These are phyloP conservation scores for Rhodophaea formosa DNA, from an alignment of 2,888 invertebrate genomes.

Conservation along the genomic window DNA sequence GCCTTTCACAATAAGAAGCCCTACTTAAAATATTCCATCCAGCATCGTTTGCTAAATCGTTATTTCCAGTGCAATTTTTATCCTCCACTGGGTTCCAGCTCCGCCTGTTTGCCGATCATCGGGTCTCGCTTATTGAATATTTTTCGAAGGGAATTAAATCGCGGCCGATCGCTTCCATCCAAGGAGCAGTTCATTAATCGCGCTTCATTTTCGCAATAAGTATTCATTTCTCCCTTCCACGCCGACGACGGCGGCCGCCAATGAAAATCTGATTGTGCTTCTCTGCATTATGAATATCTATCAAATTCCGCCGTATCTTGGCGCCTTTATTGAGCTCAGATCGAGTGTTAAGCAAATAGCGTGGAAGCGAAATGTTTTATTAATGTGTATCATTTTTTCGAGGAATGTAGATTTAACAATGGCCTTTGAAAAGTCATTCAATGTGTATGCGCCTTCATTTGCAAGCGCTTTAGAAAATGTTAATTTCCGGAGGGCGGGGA, in stretches of 20 bases:
- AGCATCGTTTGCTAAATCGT: conserved; percentile 33
- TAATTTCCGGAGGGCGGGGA: conserved; percentile 56
- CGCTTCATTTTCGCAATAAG: conserved; percentile 78
- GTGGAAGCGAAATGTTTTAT: conserved; percentile 47
- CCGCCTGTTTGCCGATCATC: conserved; percentile 53
- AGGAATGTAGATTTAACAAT: conserved; percentile 48
- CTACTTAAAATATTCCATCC: conserved; percentile 1
- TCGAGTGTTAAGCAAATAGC: conserved; percentile 58
- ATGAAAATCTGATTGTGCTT: conserved; percentile 77
- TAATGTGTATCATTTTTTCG: conserved; percentile 49
- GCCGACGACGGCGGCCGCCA: conserved; percentile 37
- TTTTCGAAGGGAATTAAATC: conserved; percentile 72
- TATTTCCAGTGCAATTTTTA: conserved; percentile 51
- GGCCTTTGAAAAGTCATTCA: conserved; percentile 54
- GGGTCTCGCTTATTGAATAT: conserved; percentile 70
- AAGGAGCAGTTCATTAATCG: conserved; percentile 67
- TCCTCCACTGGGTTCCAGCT: conserved; percentile 43
- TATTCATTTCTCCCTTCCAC: conserved; percentile 67
- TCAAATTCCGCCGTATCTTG: conserved; percentile 56
- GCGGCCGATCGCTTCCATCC: conserved; percentile 59
- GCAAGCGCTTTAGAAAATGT: conserved; percentile 64
- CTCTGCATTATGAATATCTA: conserved; percentile 74
- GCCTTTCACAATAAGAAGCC: conserved; percentile 7
- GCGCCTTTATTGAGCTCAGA: conserved; percentile 57
- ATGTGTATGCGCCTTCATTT: conserved; percentile 58